These are phyloP conservation scores for Corapipo altera DNA, from an alignment of 2,113 vertebrate genomes.

Conservation along the genomic window DNA sequence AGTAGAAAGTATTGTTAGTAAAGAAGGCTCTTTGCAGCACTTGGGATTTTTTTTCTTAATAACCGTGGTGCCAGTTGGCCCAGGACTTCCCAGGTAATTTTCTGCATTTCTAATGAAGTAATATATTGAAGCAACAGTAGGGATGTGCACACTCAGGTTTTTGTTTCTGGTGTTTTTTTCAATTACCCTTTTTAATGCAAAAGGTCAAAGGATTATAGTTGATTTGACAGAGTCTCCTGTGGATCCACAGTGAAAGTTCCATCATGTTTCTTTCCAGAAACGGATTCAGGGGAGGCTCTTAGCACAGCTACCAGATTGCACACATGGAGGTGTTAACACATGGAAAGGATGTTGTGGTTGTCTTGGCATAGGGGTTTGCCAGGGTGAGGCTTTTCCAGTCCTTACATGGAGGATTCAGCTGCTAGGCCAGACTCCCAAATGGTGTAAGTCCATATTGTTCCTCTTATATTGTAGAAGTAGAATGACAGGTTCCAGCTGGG, in stretches of 20 bases:
- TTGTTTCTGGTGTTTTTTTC: not conserved
- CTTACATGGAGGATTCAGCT: not conserved
- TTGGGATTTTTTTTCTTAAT: not conserved
- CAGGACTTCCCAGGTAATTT: not conserved
- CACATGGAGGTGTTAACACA: not conserved
- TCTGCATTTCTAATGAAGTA: not conserved
- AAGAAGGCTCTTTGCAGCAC: not conserved
- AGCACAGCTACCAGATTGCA: not conserved
- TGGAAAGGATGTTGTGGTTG: not conserved
- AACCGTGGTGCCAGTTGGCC: not conserved
- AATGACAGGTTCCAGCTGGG: not conserved
- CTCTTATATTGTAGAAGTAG: not conserved
- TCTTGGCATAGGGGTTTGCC: fast-evolving
- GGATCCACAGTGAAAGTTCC: not conserved
- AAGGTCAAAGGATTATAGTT: conserved; percentile 8
- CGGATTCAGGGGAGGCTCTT: not conserved
- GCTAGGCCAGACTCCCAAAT: not conserved
- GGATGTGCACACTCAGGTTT: not conserved
- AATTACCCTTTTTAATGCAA: not conserved
- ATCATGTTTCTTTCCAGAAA: not conserved
- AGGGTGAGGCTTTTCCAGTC: not conserved
- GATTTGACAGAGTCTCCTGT: not conserved
- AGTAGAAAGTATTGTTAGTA: not conserved
- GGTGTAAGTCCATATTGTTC: not conserved
- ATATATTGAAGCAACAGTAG: not conserved